Percentiles rank a stretch among this genome's conserved stretches.
phyloP scores from a whole-genome alignment of 2,797 vertebrate genomes.

The Schizopygopsis malacanthus region DNA sequence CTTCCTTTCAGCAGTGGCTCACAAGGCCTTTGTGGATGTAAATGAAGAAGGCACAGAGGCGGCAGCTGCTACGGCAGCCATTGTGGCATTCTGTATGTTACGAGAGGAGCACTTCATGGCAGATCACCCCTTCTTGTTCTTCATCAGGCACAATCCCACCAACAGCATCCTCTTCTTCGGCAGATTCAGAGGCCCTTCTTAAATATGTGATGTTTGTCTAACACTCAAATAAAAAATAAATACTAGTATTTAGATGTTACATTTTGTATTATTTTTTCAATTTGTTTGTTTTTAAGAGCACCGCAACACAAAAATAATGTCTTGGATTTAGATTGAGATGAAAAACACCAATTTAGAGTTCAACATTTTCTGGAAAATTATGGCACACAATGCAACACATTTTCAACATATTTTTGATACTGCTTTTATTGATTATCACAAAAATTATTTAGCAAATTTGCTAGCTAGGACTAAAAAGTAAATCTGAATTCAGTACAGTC shows the following conservation, averaged over 20 bases:
- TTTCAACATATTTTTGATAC: no score
- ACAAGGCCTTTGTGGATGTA: constrained; percentile 94
- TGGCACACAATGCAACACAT: no score
- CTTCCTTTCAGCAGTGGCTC: constrained; percentile 86
- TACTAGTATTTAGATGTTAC: not conserved
- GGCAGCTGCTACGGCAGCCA: constrained; percentile 85
- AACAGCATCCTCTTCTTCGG: constrained; percentile 88
- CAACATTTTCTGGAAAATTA: not conserved
- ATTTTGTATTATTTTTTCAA: not conserved
- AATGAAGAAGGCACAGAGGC: constrained; percentile 96
- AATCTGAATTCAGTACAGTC: not conserved
- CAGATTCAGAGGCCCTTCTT: constrained; percentile 80
- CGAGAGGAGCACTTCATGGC: constrained; percentile 82
- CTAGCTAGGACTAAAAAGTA: not conserved
- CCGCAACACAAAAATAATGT: not conserved
- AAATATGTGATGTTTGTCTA: constrained; percentile 49
- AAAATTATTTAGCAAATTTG: not conserved
- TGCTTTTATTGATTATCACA: not conserved
- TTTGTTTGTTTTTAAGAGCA: not conserved
- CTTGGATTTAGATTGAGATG: not conserved
- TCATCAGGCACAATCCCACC: constrained; percentile 87
- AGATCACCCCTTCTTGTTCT: constrained; percentile 93
- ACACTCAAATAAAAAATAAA: not conserved
- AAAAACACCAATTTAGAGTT: not conserved
- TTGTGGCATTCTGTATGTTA: constrained; percentile 65